Conservation (phyloP, 1,140 invertebrate species). For the Mya arenaria region DNA sequence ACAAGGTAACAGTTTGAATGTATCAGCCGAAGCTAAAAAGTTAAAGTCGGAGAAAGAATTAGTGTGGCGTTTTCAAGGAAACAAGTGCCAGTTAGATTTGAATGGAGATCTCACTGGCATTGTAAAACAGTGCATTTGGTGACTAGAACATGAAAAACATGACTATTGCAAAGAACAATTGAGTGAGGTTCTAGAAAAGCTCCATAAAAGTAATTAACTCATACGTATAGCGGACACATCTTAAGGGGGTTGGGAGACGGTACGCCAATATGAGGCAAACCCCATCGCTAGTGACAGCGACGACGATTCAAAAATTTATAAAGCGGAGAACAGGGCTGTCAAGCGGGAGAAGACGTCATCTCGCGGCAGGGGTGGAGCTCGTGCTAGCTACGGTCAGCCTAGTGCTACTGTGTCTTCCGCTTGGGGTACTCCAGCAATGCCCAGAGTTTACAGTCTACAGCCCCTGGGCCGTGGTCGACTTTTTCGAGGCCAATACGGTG, state of each 20-base stretch:
- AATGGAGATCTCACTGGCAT: neutral
- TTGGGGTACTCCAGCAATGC: neutral
- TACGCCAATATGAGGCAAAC: conserved; percentile 17
- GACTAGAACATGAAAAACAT: neutral
- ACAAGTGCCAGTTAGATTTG: conserved; percentile 8
- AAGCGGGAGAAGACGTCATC: conserved; percentile 3
- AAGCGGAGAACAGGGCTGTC: conserved; percentile 2
- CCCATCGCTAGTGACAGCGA: conserved; percentile 43
- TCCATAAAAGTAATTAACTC: conserved; percentile 15
- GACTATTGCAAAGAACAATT: conserved; percentile 14
- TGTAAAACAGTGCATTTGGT: neutral
- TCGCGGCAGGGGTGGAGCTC: neutral
- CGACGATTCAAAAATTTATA: conserved; percentile 21
- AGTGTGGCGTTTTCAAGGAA: conserved; percentile 24
- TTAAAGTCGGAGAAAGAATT: conserved; percentile 15
- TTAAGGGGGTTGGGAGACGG: conserved; percentile 43
- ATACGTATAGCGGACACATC: conserved; percentile 39
- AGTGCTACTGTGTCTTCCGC: neutral
- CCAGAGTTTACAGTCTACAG: neutral
- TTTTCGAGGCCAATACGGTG: neutral
- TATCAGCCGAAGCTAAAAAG: conserved; percentile 26
- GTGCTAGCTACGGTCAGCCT: neutral
- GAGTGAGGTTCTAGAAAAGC: neutral
- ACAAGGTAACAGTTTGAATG: neutral
- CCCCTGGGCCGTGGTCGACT: neutral